Conservation (phyloP, 2,888 invertebrate genomes). For the Agriopis aurantiaria region DNA sequence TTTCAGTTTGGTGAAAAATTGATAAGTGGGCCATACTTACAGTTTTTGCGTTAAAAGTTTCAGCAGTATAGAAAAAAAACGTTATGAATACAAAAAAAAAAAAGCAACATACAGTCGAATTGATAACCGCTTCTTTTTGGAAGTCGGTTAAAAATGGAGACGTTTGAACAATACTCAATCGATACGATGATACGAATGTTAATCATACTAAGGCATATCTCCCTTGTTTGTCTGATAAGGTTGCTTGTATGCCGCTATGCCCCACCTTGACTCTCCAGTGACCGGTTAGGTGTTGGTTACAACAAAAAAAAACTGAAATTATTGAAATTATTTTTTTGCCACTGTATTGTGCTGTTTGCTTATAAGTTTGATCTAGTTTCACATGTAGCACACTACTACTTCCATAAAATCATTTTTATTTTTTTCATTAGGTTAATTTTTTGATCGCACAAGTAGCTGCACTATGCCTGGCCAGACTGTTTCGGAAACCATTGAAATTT, state of each 20-base stretch:
- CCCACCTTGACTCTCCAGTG: background rate
- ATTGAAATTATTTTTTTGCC: background rate
- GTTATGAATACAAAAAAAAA: no score
- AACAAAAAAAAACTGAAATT: background rate
- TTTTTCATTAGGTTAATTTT: slow-evolving; percentile 92
- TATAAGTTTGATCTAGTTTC: slow-evolving; percentile 39
- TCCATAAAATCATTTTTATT: slow-evolving; percentile 60
- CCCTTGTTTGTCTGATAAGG: no score
- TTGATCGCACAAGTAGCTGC: slow-evolving; percentile 93
- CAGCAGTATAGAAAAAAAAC: no score
- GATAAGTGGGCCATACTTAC: no score
- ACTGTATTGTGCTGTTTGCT: slow-evolving; percentile 39
- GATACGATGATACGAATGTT: no score
- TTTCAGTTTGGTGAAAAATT: no score
- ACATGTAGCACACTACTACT: slow-evolving; percentile 52
- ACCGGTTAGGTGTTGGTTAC: background rate
- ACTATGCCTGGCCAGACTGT: slow-evolving; percentile 91
- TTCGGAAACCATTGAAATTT: slow-evolving; percentile 92
- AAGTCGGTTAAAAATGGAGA: no score
- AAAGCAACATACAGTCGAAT: no score
- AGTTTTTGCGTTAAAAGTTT: no score
- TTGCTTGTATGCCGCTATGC: background rate
- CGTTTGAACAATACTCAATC: no score
- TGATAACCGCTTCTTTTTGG: no score
- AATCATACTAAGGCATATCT: no score